Percentiles rank a stretch among this genome's conserved stretches.
Conservation (phyloP, 2,113 vertebrate species). For the Planiliza haematocheilus region DNA sequence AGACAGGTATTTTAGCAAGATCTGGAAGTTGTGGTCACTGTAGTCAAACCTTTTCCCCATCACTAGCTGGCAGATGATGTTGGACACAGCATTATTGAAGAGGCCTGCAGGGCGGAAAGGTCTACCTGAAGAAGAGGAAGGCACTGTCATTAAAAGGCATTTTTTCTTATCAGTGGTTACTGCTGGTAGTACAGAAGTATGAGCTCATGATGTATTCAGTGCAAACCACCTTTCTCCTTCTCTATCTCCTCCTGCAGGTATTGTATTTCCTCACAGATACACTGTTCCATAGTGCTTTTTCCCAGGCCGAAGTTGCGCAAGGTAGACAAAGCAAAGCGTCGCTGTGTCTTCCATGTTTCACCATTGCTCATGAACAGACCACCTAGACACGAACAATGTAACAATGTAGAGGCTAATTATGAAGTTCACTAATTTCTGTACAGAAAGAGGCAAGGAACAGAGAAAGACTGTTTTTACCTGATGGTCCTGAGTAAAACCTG, state of each 20-base stretch:
- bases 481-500: conserved; percentile 44
- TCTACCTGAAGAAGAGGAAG: no score
- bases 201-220: no score
- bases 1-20: conserved; percentile 78
- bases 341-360: conserved; percentile 81
- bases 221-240: no score
- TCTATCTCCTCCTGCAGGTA: no score
- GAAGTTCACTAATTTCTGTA: neutral
- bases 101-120: conserved; percentile 60
- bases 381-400: conserved; percentile 17
- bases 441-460: accelerated
- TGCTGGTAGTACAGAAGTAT: no score
- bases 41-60: conserved; percentile 88
- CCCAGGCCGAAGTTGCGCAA: conserved; percentile 86
- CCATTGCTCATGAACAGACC: conserved; percentile 80
- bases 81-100: conserved; percentile 86
- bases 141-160: no score
- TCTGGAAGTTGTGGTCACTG: conserved; percentile 81
- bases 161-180: no score
- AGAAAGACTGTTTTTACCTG: conserved; percentile 23
- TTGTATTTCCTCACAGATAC: no score
- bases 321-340: conserved; percentile 81
- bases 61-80: conserved; percentile 88
- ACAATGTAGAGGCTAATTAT: neutral
- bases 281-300: conserved; percentile 73